These are phyloP conservation scores for Nephrocerus scutellatus DNA, from an alignment of 2,888 invertebrate genomes.

Conservation along the genomic window DNA sequence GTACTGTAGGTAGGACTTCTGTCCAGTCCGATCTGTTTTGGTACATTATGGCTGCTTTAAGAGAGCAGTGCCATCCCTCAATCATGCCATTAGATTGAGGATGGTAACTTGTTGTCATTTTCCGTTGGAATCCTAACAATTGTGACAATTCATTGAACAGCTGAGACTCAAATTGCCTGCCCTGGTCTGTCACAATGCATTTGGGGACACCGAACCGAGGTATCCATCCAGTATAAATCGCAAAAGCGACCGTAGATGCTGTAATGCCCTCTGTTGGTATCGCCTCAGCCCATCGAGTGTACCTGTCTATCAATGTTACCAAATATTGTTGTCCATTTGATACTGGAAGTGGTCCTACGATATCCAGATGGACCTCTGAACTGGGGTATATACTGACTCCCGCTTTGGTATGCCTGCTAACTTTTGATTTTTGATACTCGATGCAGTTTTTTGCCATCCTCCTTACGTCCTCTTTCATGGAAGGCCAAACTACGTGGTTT, in stretches of 20 bases:
- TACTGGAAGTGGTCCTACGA: slow-evolving; percentile 4
- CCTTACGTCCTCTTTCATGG: no score
- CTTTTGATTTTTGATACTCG: no score
- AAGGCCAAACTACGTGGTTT: no score
- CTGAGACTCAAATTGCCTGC: slow-evolving; percentile 15
- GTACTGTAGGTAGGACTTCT: slow-evolving; percentile 13
- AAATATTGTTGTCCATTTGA: not conserved
- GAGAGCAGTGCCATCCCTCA: slow-evolving; percentile 10
- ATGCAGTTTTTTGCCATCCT: no score
- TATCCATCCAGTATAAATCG: slow-evolving; percentile 12
- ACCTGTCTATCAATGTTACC: slow-evolving; percentile 7
- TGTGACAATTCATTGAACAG: slow-evolving; percentile 10
- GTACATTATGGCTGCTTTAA: slow-evolving; percentile 9
- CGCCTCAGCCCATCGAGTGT: slow-evolving; percentile 6
- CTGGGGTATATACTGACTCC: no score
- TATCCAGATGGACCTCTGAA: slow-evolving; percentile 5
- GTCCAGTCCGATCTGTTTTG: slow-evolving; percentile 11
- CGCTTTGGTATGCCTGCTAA: no score
- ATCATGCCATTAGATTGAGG: slow-evolving; percentile 15
- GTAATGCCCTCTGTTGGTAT: not conserved
- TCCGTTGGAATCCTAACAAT: slow-evolving; percentile 3
- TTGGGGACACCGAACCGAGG: slow-evolving; percentile 15
- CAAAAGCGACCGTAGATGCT: not conserved
- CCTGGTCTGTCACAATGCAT: slow-evolving; percentile 17
- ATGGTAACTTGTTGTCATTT: slow-evolving; percentile 11